Base-by-base conservation (phyloP, 2,797 vertebrate species). In the Numenius phaeopus region DNA sequence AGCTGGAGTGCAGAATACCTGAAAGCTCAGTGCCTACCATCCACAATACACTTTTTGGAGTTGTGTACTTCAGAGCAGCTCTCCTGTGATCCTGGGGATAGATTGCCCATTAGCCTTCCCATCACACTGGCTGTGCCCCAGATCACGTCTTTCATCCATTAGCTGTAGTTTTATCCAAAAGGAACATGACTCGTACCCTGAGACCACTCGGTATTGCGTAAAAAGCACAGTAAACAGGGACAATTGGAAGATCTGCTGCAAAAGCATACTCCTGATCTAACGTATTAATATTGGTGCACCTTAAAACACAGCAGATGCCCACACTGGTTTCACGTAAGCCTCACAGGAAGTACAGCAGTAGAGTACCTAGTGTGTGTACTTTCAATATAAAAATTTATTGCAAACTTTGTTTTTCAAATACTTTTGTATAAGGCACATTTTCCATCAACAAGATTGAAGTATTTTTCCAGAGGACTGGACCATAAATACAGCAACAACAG, bases 21-120 rank as follows among this genome's bases (percentile, higher is more conserved):
- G 32, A 54, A 72, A 72, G 11, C 55, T 85, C 14, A 1, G 42
- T 73, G 39, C 65, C 32, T 58, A 21, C 17, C 46, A 27, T 14
- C 32, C 11, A 32, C 24, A 14, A 13, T 12, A 46, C 3, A 1
- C 66, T 37, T 64, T 18, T 27, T 46, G 39, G n/a, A 73, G 75
- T 24, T 14, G 32, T 0, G 0, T 27, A 9, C 52, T 52, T 86
- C 32, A 61, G 21, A 30, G 15, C 14, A 49, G 13, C 85, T 71
- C 17, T 52, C 47, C 42, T 12, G 17, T 40, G 70, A 54, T n/a
- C n/a, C 19, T 27, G 34, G 13, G 64, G 42, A 23, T 2, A 62
- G 24, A 15, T 0, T 2, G 2, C 21, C 65, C 12, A 1, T 10
- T 57, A 75, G 39, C 7, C 1, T 47, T 44, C 0, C 4, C 46